Percentiles rank a stretch among this genome's conserved stretches.
These are phyloP conservation scores for Tenthredo livida DNA, from an alignment of 2,888 invertebrate species.

Conservation along the genomic window DNA sequence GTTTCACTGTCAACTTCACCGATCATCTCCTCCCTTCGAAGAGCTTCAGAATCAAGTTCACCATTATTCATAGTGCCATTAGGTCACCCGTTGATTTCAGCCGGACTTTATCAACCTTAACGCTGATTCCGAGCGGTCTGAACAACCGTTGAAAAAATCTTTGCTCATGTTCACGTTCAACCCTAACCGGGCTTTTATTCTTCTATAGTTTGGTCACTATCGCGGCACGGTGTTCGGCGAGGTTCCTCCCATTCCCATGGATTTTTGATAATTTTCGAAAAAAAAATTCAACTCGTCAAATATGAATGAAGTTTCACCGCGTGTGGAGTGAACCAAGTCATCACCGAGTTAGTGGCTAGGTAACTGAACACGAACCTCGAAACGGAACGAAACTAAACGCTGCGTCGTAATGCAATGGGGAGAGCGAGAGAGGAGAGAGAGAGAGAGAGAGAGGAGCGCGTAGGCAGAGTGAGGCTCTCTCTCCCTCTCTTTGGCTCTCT, in stretches of 20 bases:
- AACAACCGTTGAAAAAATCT: too few species aligned
- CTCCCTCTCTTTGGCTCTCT: conserved; percentile 55
- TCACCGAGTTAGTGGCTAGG: conserved; percentile 65
- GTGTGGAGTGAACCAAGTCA: conserved; percentile 70
- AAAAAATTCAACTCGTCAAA: background rate
- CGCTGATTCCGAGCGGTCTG: too few species aligned
- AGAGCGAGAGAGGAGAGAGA: conserved; percentile 52
- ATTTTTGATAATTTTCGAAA: too few species aligned
- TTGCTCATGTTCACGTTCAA: too few species aligned
- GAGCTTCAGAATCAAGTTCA: background rate
- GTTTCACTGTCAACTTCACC: background rate
- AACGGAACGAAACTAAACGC: conserved; percentile 53
- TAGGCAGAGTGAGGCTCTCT: conserved; percentile 35
- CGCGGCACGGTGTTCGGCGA: too few species aligned
- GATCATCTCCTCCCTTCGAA: background rate
- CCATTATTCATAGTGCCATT: background rate
- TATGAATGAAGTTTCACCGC: background rate
- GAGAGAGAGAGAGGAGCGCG: conserved; percentile 53
- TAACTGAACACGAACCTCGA: conserved; percentile 55
- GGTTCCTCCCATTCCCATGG: too few species aligned
- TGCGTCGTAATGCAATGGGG: conserved; percentile 58
- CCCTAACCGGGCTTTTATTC: too few species aligned
- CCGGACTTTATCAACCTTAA: too few species aligned
- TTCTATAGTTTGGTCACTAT: too few species aligned
- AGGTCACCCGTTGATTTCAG: background rate